Evolutionary conservation across 2,888 invertebrate genomes (phyloP).

Genomic region (Merodon equestris): DNA sequence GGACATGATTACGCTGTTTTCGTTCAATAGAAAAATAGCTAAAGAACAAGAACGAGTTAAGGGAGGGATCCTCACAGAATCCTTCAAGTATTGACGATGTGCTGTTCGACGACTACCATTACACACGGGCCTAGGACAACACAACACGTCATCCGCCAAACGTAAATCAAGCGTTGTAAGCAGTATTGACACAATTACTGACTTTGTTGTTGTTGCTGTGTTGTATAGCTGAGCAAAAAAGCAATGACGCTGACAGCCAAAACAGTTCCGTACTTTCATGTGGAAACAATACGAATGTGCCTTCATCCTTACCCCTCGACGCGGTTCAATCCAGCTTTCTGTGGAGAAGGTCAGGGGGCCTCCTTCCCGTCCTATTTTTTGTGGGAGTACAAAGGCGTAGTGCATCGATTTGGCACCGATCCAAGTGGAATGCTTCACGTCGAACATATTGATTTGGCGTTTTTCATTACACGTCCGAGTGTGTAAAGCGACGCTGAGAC

Average conservation of each 20-base stretch:
- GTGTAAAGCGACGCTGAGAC: not conserved
- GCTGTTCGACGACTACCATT: constrained; percentile 12
- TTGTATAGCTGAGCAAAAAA: constrained; percentile 28
- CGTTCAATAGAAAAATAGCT: too few species aligned
- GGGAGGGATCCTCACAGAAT: constrained; percentile 9
- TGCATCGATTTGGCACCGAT: constrained; percentile 36
- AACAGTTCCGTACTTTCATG: constrained; percentile 11
- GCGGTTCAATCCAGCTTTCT: not conserved
- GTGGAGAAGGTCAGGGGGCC: constrained; percentile 52
- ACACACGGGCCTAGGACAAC: too few species aligned
- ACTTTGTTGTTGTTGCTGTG: constrained; percentile 18
- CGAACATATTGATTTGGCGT: constrained; percentile 61
- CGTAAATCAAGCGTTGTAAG: constrained; percentile 41
- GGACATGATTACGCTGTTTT: too few species aligned
- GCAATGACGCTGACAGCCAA: not conserved
- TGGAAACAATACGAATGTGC: constrained; percentile 54
- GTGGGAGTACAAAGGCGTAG: not conserved
- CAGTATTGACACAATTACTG: constrained; percentile 55
- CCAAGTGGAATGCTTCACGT: constrained; percentile 60
- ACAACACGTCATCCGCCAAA: constrained; percentile 28
- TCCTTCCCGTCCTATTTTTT: not conserved
- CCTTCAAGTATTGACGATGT: not conserved
- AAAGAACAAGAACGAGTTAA: not conserved
- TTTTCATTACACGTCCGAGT: constrained; percentile 30
- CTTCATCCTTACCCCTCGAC: constrained; percentile 18